These are phyloP conservation scores for Microplitis mediator DNA, from an alignment of 1,140 invertebrate species.

Conservation along the genomic window DNA sequence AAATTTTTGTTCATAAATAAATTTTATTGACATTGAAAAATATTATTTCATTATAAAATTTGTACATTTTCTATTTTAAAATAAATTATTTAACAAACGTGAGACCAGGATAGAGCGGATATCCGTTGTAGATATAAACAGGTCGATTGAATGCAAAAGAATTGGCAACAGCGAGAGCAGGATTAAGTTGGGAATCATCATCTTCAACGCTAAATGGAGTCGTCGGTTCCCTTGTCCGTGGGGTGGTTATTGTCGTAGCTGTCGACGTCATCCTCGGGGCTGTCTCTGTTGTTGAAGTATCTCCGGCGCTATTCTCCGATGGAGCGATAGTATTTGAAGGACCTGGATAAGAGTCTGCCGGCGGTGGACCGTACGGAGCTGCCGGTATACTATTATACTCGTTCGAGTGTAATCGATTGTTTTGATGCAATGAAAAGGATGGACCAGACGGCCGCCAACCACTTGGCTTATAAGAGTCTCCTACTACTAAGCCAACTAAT, in stretches of 20 bases:
- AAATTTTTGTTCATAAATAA: background rate
- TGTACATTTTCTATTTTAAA: slow-evolving; percentile 18
- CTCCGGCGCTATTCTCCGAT: background rate
- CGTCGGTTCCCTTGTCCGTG: slow-evolving; percentile 47
- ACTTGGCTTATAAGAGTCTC: slow-evolving; percentile 21
- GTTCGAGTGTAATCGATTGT: slow-evolving; percentile 36
- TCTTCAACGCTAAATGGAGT: slow-evolving; percentile 39
- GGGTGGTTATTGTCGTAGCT: slow-evolving; percentile 41
- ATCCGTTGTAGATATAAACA: slow-evolving; percentile 52
- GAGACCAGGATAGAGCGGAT: slow-evolving; percentile 41
- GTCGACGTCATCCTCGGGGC: background rate
- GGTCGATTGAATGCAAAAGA: slow-evolving; percentile 58
- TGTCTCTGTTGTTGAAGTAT: slow-evolving; percentile 32
- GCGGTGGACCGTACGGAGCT: slow-evolving; percentile 41
- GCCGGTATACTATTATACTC: slow-evolving; percentile 34
- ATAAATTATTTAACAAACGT: slow-evolving; percentile 37
- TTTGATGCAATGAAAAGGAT: slow-evolving; percentile 32
- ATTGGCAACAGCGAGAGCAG: slow-evolving; percentile 55
- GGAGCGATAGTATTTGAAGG: slow-evolving; percentile 28
- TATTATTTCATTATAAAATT: background rate
- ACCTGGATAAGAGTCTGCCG: slow-evolving; percentile 13
- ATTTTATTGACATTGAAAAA: background rate
- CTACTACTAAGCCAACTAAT: background rate
- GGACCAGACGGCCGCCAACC: slow-evolving; percentile 27
- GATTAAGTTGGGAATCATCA: slow-evolving; percentile 47